Evolutionary conservation across 2,797 vertebrate species (phyloP).

Genomic region (Molossus alvarezi): DNA sequence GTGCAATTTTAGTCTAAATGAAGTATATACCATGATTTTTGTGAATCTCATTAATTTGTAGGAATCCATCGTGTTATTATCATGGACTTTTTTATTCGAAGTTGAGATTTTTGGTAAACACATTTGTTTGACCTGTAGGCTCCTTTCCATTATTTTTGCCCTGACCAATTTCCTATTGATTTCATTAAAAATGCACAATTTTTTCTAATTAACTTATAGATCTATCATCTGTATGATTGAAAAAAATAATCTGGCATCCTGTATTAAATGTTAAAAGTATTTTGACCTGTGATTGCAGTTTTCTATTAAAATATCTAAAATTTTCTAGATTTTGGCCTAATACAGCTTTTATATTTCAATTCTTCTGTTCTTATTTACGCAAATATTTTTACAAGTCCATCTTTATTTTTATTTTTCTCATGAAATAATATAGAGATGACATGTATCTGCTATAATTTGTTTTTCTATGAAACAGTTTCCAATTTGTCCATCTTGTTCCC

Average conservation of each 20-base stretch:
- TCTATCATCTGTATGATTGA: background rate
- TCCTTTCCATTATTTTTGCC: background rate
- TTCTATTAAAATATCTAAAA: conserved; percentile 57
- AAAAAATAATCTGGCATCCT: background rate
- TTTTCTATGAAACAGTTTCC: conserved; percentile 26
- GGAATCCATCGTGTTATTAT: background rate
- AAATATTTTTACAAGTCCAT: conserved; percentile 18
- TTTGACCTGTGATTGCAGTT: background rate
- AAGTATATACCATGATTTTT: background rate
- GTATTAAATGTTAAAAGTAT: conserved; percentile 53
- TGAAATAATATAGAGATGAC: conserved; percentile 42
- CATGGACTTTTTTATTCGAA: background rate
- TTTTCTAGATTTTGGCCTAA: conserved; percentile 17
- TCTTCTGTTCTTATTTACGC: conserved; percentile 37
- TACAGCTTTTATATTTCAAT: background rate
- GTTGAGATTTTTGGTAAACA: conserved; percentile 38
- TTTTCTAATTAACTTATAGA: background rate
- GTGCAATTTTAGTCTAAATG: conserved; percentile 24
- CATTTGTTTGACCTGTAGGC: background rate
- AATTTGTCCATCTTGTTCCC: background rate
- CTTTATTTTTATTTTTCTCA: conserved; percentile 49
- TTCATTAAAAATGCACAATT: conserved; percentile 11
- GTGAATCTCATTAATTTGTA: background rate
- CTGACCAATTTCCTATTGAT: background rate
- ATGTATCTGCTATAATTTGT: background rate